Conservation (phyloP, 2,888 invertebrate species). For the Cylloceria caligata region DNA sequence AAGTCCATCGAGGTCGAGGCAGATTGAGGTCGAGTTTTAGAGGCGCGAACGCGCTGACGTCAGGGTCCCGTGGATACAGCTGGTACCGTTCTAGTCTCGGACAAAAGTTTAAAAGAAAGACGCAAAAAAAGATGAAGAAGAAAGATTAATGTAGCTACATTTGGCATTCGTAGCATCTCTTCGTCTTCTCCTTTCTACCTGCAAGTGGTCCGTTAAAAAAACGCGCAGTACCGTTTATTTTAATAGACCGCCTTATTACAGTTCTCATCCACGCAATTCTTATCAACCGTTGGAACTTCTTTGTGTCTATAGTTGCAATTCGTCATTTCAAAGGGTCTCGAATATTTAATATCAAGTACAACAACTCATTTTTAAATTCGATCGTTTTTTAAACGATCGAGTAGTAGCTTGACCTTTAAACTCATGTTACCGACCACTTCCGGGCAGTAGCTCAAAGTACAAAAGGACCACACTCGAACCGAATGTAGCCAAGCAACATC, state of each 20-base stretch:
- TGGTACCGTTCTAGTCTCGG: conserved; percentile 72
- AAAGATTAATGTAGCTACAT: background rate
- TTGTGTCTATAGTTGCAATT: background rate
- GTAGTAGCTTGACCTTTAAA: too few species aligned
- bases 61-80: conserved; percentile 63
- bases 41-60: conserved; percentile 70
- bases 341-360: background rate
- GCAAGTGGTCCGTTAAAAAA: background rate
- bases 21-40: conserved; percentile 78
- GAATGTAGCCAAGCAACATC: too few species aligned
- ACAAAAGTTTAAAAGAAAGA: conserved; percentile 40
- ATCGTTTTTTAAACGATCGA: too few species aligned
- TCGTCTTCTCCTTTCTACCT: background rate
- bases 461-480: too few species aligned
- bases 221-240: conserved; percentile 55
- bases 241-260: conserved; percentile 25
- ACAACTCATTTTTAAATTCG: background rate
- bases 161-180: conserved; percentile 12
- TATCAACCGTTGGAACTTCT: background rate
- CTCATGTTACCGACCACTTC: too few species aligned
- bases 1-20: conserved; percentile 76
- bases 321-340: background rate
- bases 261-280: background rate
- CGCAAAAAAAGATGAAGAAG: conserved; percentile 22
- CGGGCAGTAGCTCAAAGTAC: too few species aligned